Base-by-base conservation (phyloP, 30 jellyfish, hydroid and myxozoan genomes). In the Catostylus mosaicus region DNA sequence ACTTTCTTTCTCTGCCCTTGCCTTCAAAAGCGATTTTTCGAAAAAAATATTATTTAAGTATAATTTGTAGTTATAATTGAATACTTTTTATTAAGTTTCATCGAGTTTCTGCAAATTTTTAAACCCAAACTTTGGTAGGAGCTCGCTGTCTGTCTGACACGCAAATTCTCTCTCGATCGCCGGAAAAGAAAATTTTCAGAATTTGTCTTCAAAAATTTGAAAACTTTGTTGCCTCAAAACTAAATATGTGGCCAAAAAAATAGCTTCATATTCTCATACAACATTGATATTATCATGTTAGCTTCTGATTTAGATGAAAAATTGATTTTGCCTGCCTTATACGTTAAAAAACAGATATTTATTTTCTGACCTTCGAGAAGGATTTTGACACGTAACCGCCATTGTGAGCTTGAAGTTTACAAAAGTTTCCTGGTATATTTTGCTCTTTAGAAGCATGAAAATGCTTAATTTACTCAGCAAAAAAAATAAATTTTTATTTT, bases 291-390 rank as follows among this genome's bases (percentile, higher is more conserved):
- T 50, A 18, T 50, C 24, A 50, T 50, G 2, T 18, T 5, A 27
- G 2, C 24, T 18, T 50, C 24, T 50, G 14, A 2, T 50, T 50
- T 27, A 18, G 24, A 3, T 3, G 0, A 3, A 50, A 18, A 9
- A 16, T 50, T 50, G 24, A 50, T 50, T 50, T 50, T 50, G 18
- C 63, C 6, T 16, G 63, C 20, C 20, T 9, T 50, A 16, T 10
- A 2, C 20, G 63, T 43, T 10, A 50, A 18, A 50, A 0, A 50
- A 50, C 14, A 27, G 24, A 3, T 23, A 19, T 43, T 34, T 51
- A 74, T 50, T 74, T 74, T 74, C 62, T 32, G 56, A 22, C 85
- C 85, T 74, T 74, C 85, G 75, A 50, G 63, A 1, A 7, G 40
- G 62, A 57, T 51, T 51, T 52, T 52, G 46, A 30, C 31, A 20